Conservation (phyloP, 2,888 invertebrate genomes). For the Agapostemon virescens region DNA sequence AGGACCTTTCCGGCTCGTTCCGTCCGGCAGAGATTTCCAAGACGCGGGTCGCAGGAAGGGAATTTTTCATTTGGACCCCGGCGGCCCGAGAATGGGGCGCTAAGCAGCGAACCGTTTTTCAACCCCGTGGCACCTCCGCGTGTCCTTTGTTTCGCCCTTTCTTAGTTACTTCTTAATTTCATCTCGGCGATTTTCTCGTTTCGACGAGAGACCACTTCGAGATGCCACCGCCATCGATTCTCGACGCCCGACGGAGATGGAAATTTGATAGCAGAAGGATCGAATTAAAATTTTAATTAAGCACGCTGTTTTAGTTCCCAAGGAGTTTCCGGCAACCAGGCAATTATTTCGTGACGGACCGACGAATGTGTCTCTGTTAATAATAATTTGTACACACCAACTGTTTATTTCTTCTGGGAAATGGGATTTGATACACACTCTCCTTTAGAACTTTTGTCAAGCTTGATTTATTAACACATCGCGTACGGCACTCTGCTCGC, state of each 20-base stretch:
- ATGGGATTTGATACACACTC: too few relatives aligned
- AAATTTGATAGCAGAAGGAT: neutral
- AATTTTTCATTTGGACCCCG: slow-evolving; percentile 41
- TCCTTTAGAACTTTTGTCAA: too few relatives aligned
- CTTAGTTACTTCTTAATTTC: slow-evolving; percentile 33
- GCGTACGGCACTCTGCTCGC: too few relatives aligned
- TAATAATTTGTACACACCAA: neutral
- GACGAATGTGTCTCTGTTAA: neutral
- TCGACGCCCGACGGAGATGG: neutral
- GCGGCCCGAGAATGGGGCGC: slow-evolving; percentile 16
- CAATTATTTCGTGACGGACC: neutral
- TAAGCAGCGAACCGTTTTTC: slow-evolving; percentile 36
- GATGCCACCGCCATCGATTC: neutral
- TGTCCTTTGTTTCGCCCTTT: slow-evolving; percentile 20
- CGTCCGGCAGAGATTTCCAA: slow-evolving; percentile 37
- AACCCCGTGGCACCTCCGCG: slow-evolving; percentile 7
- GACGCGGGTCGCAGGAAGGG: slow-evolving; percentile 9
- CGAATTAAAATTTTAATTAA: neutral
- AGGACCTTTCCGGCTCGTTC: slow-evolving; percentile 40
- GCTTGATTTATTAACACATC: too few relatives aligned
- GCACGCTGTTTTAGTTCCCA: neutral
- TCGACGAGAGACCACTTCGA: neutral
- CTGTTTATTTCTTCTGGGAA: too few relatives aligned
- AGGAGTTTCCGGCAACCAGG: neutral
- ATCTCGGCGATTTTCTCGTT: slow-evolving; percentile 13